Conservation (phyloP, 2,888 invertebrate genomes). For the Gryllus longicercus region DNA sequence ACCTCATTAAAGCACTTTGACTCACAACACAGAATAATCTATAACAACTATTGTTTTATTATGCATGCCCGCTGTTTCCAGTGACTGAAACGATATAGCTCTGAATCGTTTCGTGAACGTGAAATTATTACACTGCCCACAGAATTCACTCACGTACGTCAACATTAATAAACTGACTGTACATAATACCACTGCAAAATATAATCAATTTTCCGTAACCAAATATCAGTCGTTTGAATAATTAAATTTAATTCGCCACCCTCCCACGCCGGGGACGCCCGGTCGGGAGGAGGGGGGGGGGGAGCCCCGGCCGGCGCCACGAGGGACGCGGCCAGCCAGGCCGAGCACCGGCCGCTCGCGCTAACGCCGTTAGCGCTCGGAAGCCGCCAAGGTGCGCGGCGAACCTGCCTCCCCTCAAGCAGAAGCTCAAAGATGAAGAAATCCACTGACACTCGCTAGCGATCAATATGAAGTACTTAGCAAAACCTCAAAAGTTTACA, state of each 20-base stretch:
- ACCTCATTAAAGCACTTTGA: slow-evolving; percentile 9
- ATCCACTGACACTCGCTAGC: too few relatives aligned
- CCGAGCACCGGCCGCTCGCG: too few relatives aligned
- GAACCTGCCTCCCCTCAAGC: too few relatives aligned
- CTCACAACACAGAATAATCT: not conserved
- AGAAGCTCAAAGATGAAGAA: too few relatives aligned
- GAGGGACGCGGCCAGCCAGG: too few relatives aligned
- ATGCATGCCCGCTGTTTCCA: not conserved
- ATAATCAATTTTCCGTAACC: slow-evolving; percentile 17
- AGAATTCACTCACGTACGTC: not conserved
- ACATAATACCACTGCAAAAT: slow-evolving; percentile 17
- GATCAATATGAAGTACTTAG: too few relatives aligned
- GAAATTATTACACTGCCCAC: not conserved
- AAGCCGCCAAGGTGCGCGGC: too few relatives aligned
- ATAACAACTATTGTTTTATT: not conserved
- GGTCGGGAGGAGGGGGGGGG: too few relatives aligned
- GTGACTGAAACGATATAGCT: not conserved
- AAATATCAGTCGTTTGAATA: not conserved
- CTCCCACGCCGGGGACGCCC: not conserved
- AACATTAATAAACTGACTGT: not conserved
- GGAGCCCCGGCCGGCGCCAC: too few relatives aligned
- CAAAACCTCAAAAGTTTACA: too few relatives aligned
- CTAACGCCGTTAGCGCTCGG: too few relatives aligned
- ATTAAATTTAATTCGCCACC: not conserved
- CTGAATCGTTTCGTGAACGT: not conserved